Percentiles rank a stretch among this genome's conserved stretches.
phyloP scores from a whole-genome alignment of 2,797 vertebrate genomes.

The Serranus cabrilla region DNA sequence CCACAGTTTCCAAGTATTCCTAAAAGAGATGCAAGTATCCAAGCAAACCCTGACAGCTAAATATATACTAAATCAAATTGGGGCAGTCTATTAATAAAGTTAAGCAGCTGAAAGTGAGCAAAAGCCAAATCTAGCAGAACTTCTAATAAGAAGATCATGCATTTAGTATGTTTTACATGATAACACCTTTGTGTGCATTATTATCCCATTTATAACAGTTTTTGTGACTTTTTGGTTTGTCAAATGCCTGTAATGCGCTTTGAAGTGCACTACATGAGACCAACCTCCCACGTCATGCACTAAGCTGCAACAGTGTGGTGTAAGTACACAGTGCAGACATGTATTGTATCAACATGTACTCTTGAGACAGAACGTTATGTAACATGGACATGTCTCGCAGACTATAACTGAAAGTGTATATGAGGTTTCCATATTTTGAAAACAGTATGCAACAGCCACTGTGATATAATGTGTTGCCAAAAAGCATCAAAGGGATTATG shows the following conservation, averaged over 20 bases:
- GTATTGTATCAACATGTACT: background rate
- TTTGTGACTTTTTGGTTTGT: background rate
- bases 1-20: too few relatives aligned
- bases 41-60: background rate
- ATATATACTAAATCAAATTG: too few relatives aligned
- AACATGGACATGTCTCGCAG: background rate
- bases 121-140: background rate
- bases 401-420: constrained; percentile 8
- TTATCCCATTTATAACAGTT: background rate
- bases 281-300: background rate
- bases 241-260: background rate
- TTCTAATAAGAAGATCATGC: background rate
- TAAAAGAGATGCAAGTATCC: background rate
- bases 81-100: background rate
- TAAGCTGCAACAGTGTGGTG: background rate
- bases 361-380: background rate
- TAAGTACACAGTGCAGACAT: background rate
- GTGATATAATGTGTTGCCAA: constrained; percentile 6
- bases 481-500: constrained; percentile 4
- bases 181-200: background rate
- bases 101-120: background rate
- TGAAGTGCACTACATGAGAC: background rate
- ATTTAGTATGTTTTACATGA: background rate
- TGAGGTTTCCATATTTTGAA: background rate
- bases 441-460: background rate